These are phyloP conservation scores for Hirudinaria manillensis DNA, from an alignment of 2,888 invertebrate genomes.

Conservation along the genomic window DNA sequence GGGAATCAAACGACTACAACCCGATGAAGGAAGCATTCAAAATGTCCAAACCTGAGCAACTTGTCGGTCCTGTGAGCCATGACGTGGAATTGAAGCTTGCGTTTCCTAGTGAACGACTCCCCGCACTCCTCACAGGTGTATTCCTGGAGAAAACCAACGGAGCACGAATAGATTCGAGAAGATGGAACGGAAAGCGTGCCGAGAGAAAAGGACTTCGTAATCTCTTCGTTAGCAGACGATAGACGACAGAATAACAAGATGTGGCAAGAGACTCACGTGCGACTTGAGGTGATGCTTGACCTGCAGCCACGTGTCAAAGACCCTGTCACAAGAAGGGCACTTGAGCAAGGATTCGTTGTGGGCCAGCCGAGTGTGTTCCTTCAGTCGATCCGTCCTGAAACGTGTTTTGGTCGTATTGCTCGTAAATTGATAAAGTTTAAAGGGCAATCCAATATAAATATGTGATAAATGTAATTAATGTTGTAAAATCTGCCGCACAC, in stretches of 20 bases:
- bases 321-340: slow-evolving; percentile 21
- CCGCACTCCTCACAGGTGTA: slow-evolving; percentile 28
- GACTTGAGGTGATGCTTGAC: slow-evolving; percentile 26
- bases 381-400: slow-evolving; percentile 24
- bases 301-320: slow-evolving; percentile 25
- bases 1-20: not conserved
- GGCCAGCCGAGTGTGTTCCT: slow-evolving; percentile 27
- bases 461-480: not conserved
- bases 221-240: too few relatives aligned
- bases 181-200: too few relatives aligned
- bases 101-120: slow-evolving; percentile 17
- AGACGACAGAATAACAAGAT: not conserved
- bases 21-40: not conserved
- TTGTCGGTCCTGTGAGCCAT: slow-evolving; percentile 28
- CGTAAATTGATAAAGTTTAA: too few relatives aligned
- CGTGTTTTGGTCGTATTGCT: too few relatives aligned
- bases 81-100: slow-evolving; percentile 25
- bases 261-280: not conserved
- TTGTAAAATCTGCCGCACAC: not conserved
- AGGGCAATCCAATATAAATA: too few relatives aligned
- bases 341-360: slow-evolving; percentile 25
- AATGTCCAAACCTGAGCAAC: not conserved
- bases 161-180: not conserved
- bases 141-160: slow-evolving; percentile 14
- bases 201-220: too few relatives aligned